A percentile compares a stretch with the other conserved stretches of the same genome.
Conservation (phyloP, 2,797 vertebrate species). For the Jordanella pulchra region DNA sequence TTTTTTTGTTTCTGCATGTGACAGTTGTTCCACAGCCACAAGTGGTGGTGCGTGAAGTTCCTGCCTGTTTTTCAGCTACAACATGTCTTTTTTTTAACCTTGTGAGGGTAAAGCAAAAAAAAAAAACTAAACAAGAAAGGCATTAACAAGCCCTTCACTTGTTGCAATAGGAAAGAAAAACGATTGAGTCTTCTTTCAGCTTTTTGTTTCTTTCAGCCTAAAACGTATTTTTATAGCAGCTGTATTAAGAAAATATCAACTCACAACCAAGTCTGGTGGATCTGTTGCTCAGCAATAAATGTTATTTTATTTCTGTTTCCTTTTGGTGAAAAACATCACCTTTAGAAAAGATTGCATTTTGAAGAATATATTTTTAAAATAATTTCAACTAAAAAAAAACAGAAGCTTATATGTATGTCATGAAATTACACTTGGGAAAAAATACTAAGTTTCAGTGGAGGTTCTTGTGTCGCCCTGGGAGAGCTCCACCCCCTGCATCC, state of each 20-base stretch:
- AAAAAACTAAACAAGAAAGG: neutral
- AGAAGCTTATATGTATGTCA: neutral
- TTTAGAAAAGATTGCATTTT: neutral
- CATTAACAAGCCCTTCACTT: neutral
- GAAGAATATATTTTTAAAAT: neutral
- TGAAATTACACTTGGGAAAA: neutral
- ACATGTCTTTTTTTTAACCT: slow-evolving; percentile 27
- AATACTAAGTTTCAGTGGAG: neutral
- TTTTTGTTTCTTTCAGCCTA: neutral
- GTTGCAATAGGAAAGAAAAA: neutral
- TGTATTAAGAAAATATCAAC: neutral
- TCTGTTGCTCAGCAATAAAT: neutral
- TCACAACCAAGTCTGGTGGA: neutral
- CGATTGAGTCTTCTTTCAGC: neutral
- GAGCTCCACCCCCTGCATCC: neutral
- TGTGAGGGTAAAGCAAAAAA: neutral
- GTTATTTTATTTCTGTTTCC: neutral
- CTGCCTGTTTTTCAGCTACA: slow-evolving; percentile 27
- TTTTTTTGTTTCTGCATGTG: neutral
- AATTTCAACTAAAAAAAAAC: neutral
- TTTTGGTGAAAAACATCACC: neutral
- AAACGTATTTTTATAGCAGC: neutral
- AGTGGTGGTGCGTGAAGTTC: slow-evolving; percentile 18
- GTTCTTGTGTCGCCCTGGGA: neutral
- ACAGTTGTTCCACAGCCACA: neutral